Evolutionary conservation across 2,113 vertebrate genomes (phyloP).

Genomic region (Penelope pileata): DNA sequence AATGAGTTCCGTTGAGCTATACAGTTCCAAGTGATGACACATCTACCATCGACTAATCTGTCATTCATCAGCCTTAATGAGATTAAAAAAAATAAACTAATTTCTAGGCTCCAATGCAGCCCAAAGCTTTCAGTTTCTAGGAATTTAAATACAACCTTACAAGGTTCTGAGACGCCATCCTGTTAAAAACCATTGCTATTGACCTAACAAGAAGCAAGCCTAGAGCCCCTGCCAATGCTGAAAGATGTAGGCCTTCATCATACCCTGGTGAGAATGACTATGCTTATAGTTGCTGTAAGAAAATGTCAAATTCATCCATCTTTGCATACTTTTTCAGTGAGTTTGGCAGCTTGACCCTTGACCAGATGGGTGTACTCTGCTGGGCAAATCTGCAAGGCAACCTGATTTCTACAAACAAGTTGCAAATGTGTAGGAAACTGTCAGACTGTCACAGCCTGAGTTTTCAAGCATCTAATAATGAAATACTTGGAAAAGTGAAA

Average conservation of each 20-base stretch:
- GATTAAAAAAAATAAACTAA: background rate
- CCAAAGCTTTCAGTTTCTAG: background rate
- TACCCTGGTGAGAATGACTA: background rate
- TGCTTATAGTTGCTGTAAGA: background rate
- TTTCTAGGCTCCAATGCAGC: background rate
- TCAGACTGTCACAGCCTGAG: background rate
- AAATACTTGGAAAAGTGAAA: background rate
- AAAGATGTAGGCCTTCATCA: background rate
- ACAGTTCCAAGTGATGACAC: background rate
- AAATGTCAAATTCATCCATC: background rate
- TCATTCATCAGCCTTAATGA: background rate
- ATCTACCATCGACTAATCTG: background rate
- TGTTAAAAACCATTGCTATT: background rate
- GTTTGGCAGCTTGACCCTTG: background rate
- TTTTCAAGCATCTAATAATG: background rate
- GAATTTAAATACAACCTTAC: background rate
- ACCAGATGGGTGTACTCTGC: background rate
- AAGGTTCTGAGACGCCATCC: background rate
- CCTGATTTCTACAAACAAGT: background rate
- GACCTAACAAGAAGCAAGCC: background rate
- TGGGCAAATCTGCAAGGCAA: background rate
- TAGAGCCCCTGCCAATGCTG: background rate
- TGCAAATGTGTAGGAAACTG: background rate
- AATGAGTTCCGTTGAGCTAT: background rate
- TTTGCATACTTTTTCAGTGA: background rate